Evolutionary conservation across 2,888 invertebrate species (phyloP), one percentile per base, ranked within the genome.

Genomic region (Pandemis corylana): DNA sequence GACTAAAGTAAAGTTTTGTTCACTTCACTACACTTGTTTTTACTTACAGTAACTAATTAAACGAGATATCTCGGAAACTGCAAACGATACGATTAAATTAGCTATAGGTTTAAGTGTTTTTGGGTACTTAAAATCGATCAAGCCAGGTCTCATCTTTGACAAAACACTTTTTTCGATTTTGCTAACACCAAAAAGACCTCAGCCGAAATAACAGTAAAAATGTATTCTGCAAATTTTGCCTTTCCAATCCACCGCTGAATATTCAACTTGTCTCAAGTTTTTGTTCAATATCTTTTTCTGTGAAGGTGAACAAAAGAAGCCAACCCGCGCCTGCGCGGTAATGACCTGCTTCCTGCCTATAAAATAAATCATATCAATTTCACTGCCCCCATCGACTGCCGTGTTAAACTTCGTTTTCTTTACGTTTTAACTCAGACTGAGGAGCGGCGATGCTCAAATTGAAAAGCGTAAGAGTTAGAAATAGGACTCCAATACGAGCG

Each of bases 281-380:
- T 75, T 75, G 71, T 75, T 71, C 51, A 36, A 53, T 13, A 51
- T 46, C 61, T 70, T 70, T 75, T 67, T 41, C 66, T 51, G 65
- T 53, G 61, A 62, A 67, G 62, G 71, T 46, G 67, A 67, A 71
- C 67, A 71, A 83, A 83, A 81, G 79, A 81, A 78, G 79, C 78
- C 79, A 80, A 79, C 79, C 77, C 78, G 76, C 74, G 76, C 79
- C 77, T 79, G 76, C 74, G 76, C 75, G 71, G 78, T 82, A 82
- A 83, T 82, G 77, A 76, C 82, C 77, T 76, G 78, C 78, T 83
- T 83, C 83, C 82, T 81, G 83, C 63, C 77, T 71, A 76, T 79
- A 77, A 81, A 77, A 81, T 81, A 81, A 75, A 75, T 75, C 70
- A 75, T 75, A 75, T 75, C 75, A 71, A 75, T 75, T 75, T 75